Percentiles rank a stretch among this genome's conserved stretches.
Evolutionary conservation across 2,888 invertebrate species (phyloP).

Genomic region (Chloroclystis v-ata): DNA sequence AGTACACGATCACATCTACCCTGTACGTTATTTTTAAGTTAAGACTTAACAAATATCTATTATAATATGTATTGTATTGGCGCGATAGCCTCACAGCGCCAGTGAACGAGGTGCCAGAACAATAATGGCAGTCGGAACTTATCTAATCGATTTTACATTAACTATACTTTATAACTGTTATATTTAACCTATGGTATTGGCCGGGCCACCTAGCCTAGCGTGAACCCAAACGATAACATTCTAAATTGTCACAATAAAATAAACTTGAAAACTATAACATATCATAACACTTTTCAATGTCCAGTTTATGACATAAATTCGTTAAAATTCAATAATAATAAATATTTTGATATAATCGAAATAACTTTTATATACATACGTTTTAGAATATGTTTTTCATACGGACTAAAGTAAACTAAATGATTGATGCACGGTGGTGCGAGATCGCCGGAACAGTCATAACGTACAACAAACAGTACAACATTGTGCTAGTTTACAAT

Average conservation of each 20-base stretch:
- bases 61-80: conserved; percentile 32
- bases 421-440: conserved; percentile 66
- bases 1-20: conserved; percentile 74
- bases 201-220: conserved; percentile 74
- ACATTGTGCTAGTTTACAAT: background rate
- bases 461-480: background rate
- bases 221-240: conserved; percentile 67
- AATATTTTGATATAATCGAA: conserved; percentile 74
- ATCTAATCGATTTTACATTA: conserved; percentile 38
- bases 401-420: conserved; percentile 55
- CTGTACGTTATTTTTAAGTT: conserved; percentile 72
- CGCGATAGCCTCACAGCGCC: conserved; percentile 55
- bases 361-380: conserved; percentile 75
- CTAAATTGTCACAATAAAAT: conserved; percentile 71
- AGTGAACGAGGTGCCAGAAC: conserved; percentile 47
- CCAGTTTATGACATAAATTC: conserved; percentile 64
- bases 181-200: conserved; percentile 54
- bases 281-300: conserved; percentile 51
- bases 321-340: conserved; percentile 65
- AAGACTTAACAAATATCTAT: conserved; percentile 67
- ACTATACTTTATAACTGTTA: conserved; percentile 49
- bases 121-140: conserved; percentile 43
- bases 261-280: conserved; percentile 69
- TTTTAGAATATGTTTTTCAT: conserved; percentile 73
- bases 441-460: conserved; percentile 52